phyloP scores from a whole-genome alignment of 2,797 vertebrate species.

The Steatocranus sp. region DNA sequence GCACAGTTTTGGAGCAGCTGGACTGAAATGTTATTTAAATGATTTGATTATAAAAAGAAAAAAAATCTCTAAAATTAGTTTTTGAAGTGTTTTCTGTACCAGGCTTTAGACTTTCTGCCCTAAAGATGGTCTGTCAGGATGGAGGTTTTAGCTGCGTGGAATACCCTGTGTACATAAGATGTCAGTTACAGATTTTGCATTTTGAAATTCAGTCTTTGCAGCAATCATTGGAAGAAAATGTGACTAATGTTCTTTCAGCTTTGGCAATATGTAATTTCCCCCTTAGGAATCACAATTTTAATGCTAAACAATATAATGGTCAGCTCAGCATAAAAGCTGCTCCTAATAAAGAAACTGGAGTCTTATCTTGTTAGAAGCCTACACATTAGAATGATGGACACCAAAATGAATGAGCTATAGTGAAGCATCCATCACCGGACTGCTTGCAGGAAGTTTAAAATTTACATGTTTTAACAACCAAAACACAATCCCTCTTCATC shows the following conservation, averaged over 20 bases:
- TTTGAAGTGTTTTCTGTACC: neutral
- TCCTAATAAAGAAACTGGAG: neutral
- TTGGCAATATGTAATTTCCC: neutral
- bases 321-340: neutral
- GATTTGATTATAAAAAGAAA: neutral
- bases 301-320: neutral
- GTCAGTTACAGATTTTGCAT: neutral
- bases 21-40: neutral
- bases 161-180: neutral
- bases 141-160: rapidly evolving
- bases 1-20: neutral
- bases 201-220: neutral
- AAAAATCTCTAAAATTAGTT: rapidly evolving
- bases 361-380: neutral
- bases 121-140: neutral
- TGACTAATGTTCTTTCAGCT: neutral
- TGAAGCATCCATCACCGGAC: neutral
- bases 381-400: neutral
- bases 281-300: neutral
- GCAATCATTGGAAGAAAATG: neutral
- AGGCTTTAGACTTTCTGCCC: neutral
- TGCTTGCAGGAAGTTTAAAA: conserved; percentile 1
- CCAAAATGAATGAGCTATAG: neutral
- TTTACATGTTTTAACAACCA: conserved; percentile 2
- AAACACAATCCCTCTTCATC: conserved; percentile 6